These are phyloP conservation scores for Drosophila yakuba DNA, from an alignment of 1,140 invertebrate species.

Conservation along the genomic window DNA sequence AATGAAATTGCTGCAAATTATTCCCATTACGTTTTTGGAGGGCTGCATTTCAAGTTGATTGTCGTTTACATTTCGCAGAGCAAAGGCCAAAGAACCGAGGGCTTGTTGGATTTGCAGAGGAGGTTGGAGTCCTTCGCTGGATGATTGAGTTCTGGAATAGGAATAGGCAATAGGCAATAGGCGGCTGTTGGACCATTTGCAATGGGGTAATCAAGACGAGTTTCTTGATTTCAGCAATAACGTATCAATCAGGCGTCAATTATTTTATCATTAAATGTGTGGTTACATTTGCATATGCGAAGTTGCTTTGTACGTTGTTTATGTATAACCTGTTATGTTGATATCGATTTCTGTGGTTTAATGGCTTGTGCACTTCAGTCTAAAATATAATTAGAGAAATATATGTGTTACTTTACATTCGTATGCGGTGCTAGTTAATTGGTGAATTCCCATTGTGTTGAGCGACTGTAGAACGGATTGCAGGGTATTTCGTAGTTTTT, in stretches of 20 bases:
- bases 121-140: not conserved
- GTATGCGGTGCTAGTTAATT: too few species aligned
- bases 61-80: conserved; percentile 76
- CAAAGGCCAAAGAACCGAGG: not conserved
- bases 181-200: conserved; percentile 11
- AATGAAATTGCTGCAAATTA: conserved; percentile 81
- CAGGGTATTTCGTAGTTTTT: not conserved
- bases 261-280: conserved; percentile 24
- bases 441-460: too few species aligned
- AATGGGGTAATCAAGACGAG: conserved; percentile 25
- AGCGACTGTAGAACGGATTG: too few species aligned
- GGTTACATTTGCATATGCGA: conserved; percentile 3
- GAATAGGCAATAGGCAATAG: conserved; percentile 1
- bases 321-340: not conserved
- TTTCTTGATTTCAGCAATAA: conserved; percentile 23
- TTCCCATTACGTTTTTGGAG: conserved; percentile 81
- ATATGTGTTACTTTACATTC: too few species aligned
- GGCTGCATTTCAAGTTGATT: conserved; percentile 78
- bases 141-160: conserved; percentile 53
- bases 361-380: not conserved
- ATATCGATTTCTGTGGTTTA: not conserved
- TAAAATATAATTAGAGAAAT: too few species aligned
- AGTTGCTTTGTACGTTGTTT: not conserved
- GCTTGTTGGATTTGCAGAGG: not conserved
- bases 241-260: conserved; percentile 14